phyloP scores from a whole-genome alignment of 2,888 invertebrate species.

The Aspidapion aeneum region DNA sequence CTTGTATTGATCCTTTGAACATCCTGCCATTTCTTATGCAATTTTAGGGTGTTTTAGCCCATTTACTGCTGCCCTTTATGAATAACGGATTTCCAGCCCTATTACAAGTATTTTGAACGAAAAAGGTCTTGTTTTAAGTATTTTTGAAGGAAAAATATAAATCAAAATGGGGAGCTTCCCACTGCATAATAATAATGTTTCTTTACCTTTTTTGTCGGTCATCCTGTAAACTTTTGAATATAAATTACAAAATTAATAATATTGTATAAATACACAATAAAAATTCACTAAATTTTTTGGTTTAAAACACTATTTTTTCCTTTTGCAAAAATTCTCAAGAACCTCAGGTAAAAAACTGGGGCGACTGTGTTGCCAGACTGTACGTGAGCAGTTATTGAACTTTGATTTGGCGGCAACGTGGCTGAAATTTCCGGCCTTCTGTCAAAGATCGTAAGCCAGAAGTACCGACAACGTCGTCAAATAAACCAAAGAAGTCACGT shows the following conservation, averaged over 20 bases:
- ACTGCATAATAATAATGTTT: conserved; percentile 20
- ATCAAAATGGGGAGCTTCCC: conserved; percentile 6
- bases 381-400: background rate
- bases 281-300: too few species aligned
- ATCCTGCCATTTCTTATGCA: conserved; percentile 46
- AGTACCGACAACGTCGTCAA: too few species aligned
- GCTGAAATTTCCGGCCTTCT: too few species aligned
- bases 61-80: conserved; percentile 18
- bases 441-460: too few species aligned
- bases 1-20: conserved; percentile 46
- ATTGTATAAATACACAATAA: background rate
- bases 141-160: background rate
- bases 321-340: background rate
- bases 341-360: conserved; percentile 1
- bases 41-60: conserved; percentile 30
- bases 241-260: background rate
- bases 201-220: conserved; percentile 42
- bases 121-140: background rate
- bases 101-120: background rate
- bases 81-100: conserved; percentile 5
- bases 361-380: background rate
- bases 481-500: too few species aligned
- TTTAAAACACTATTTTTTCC: background rate
- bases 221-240: conserved; percentile 24
- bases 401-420: background rate